Conservation (phyloP, 2,113 vertebrate genomes). For the Mesembrinibis cayennensis region DNA sequence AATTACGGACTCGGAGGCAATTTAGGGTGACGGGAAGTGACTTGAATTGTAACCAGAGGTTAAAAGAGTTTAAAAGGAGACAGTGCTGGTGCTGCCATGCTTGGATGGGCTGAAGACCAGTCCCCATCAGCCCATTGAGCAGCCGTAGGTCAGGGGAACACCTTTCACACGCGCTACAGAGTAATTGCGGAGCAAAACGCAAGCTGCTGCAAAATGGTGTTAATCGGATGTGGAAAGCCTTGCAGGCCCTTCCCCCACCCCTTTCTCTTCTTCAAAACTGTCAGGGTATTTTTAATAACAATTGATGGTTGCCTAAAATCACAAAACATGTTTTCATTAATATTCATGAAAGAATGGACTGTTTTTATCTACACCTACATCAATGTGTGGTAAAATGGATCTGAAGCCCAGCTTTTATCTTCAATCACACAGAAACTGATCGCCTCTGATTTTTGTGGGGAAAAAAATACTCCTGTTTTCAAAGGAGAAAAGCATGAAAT, state of each 20-base stretch:
- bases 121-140: not conserved
- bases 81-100: rapidly evolving
- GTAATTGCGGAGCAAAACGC: not conserved
- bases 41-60: not conserved
- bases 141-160: not conserved
- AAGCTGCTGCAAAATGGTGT: not conserved
- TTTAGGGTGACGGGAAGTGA: constrained; percentile 6
- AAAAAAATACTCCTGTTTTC: not conserved
- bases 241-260: not conserved
- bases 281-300: constrained; percentile 47
- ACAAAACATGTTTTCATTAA: constrained; percentile 63
- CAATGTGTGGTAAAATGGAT: not conserved
- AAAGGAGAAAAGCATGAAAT: constrained; percentile 17
- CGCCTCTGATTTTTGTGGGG: not conserved
- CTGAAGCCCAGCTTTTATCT: constrained; percentile 27
- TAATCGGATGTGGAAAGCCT: not conserved
- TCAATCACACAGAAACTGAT: not conserved
- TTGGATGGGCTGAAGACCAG: not conserved
- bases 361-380: constrained; percentile 58
- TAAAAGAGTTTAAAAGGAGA: constrained; percentile 4
- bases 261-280: not conserved
- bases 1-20: not conserved
- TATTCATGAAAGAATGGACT: constrained; percentile 60
- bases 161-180: not conserved
- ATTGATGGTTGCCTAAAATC: constrained; percentile 28